phyloP scores from a whole-genome alignment of 1,140 invertebrate genomes.

The Adoxophyes honmai region DNA sequence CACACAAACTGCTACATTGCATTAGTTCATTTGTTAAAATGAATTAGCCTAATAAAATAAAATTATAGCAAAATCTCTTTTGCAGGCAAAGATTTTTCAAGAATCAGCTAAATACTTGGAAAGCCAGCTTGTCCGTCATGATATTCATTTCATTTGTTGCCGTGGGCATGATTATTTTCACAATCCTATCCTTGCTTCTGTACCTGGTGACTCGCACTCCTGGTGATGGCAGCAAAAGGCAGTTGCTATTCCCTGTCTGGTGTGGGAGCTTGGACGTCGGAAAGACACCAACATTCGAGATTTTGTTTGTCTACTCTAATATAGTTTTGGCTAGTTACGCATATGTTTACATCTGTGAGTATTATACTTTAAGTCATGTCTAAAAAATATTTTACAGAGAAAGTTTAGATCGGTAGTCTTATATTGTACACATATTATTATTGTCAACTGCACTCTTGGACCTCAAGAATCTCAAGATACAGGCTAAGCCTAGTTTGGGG shows the following conservation, averaged over 20 bases:
- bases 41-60: too few relatives aligned
- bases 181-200: slow-evolving; percentile 26
- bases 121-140: slow-evolving; percentile 31
- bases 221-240: slow-evolving; percentile 28
- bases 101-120: slow-evolving; percentile 43
- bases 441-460: too few relatives aligned
- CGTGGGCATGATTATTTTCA: slow-evolving; percentile 28
- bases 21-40: too few relatives aligned
- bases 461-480: too few relatives aligned
- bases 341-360: slow-evolving; percentile 54
- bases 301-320: slow-evolving; percentile 40
- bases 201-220: slow-evolving; percentile 27
- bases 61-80: too few relatives aligned
- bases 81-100: slow-evolving; percentile 41
- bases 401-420: too few relatives aligned
- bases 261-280: slow-evolving; percentile 35
- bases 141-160: slow-evolving; percentile 29
- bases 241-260: slow-evolving; percentile 52
- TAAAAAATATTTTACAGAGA: background rate
- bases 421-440: too few relatives aligned
- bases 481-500: too few relatives aligned
- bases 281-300: slow-evolving; percentile 43
- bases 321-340: slow-evolving; percentile 29
- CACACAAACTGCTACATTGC: too few relatives aligned
- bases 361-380: background rate